Conservation (phyloP, 2,113 vertebrate genomes). For the Theristicus caerulescens region DNA sequence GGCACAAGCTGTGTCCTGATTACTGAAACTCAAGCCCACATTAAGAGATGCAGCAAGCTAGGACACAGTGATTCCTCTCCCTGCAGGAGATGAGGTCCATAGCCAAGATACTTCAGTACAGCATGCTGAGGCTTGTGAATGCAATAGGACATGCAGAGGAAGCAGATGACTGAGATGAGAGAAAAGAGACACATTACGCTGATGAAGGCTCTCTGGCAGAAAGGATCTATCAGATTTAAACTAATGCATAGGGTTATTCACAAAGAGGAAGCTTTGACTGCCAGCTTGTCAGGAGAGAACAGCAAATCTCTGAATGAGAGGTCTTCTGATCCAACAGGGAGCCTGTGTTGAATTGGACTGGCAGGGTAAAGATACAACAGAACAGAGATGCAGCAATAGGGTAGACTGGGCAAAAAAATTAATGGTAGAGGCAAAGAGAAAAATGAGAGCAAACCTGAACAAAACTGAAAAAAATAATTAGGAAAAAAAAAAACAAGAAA, state of each 20-base stretch:
- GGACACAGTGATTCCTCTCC: neutral
- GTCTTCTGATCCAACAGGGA: neutral
- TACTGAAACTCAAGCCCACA: neutral
- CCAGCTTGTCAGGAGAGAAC: neutral
- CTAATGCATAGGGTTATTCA: neutral
- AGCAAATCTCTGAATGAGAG: neutral
- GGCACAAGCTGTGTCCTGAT: neutral
- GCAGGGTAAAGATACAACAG: neutral
- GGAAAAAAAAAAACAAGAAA: neutral
- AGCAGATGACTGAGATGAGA: conserved; percentile 6
- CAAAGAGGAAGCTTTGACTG: neutral
- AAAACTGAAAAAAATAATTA: neutral
- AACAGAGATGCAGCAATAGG: neutral
- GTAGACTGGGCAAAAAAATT: neutral
- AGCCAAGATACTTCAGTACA: neutral
- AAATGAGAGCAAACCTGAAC: neutral
- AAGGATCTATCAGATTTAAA: neutral
- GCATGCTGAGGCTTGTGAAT: neutral
- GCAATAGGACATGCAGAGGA: neutral
- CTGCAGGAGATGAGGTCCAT: neutral
- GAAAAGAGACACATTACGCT: neutral
- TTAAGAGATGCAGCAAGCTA: neutral
- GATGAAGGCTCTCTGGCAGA: neutral
- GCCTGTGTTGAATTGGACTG: neutral
- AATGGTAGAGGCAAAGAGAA: neutral